phyloP scores from a whole-genome alignment of 2,113 vertebrate genomes.

The Megaleporinus macrocephalus region DNA sequence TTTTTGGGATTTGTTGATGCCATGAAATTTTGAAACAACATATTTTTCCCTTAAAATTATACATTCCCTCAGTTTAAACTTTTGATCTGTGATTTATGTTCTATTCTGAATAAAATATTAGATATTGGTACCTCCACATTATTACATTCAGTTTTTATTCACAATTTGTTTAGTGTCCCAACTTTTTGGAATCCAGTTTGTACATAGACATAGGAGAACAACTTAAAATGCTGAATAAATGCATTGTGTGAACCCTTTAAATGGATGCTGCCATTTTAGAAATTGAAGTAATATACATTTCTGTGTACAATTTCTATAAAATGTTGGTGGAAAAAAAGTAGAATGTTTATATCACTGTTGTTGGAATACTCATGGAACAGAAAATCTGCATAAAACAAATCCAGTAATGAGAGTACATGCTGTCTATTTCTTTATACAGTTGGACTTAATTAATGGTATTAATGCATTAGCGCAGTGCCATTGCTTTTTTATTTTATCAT shows the following conservation, averaged over 20 bases:
- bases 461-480: constrained; percentile 46
- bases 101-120: too few species aligned
- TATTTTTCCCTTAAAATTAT: too few species aligned
- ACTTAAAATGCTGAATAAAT: too few species aligned
- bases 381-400: neutral
- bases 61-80: too few species aligned
- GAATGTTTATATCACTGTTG: neutral
- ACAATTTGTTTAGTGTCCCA: too few species aligned
- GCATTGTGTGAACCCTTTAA: neutral
- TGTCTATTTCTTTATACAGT: neutral
- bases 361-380: neutral
- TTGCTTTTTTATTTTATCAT: constrained; percentile 33
- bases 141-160: too few species aligned
- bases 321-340: neutral
- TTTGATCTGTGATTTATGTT: too few species aligned
- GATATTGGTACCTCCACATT: too few species aligned
- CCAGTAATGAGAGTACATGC: constrained; percentile 3
- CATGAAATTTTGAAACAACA: too few species aligned
- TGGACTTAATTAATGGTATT: constrained; percentile 56
- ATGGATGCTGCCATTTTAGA: neutral
- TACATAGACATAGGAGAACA: too few species aligned
- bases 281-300: neutral
- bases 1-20: too few species aligned
- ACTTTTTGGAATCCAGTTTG: too few species aligned
- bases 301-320: neutral